A percentile compares a stretch with the other conserved stretches of the same genome.
Conservation (phyloP, 2,113 vertebrate genomes). For the Syngnathoides biaculeatus region DNA sequence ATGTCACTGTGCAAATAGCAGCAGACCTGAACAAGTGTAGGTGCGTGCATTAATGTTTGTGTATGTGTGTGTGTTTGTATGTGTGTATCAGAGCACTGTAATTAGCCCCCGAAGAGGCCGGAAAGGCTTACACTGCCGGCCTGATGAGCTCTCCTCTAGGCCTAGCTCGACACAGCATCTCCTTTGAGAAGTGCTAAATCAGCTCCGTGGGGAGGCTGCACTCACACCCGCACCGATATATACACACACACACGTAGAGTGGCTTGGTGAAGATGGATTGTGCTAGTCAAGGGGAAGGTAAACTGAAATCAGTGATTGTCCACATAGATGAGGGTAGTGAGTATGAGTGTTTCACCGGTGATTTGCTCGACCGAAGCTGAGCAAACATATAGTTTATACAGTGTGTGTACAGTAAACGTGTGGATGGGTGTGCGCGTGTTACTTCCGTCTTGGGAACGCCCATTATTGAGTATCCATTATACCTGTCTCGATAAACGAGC, state of each 20-base stretch:
- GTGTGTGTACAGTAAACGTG: neutral
- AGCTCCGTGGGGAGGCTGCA: slow-evolving; percentile 51
- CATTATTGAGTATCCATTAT: slow-evolving; percentile 37
- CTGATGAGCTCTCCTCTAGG: slow-evolving; percentile 36
- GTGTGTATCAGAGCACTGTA: slow-evolving; percentile 32
- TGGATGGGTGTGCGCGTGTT: neutral
- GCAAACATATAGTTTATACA: neutral
- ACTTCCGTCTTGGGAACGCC: neutral
- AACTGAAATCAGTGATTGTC: slow-evolving; percentile 54
- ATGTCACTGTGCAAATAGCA: neutral
- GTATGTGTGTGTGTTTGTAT: neutral
- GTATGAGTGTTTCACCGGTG: slow-evolving; percentile 14
- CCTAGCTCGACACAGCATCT: slow-evolving; percentile 35
- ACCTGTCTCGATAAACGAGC: slow-evolving; percentile 30
- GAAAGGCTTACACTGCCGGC: slow-evolving; percentile 19
- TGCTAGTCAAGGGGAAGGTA: slow-evolving; percentile 46
- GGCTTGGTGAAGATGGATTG: slow-evolving; percentile 48
- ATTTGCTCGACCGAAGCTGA: slow-evolving; percentile 8
- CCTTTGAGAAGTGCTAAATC: slow-evolving; percentile 59
- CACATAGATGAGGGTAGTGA: slow-evolving; percentile 21
- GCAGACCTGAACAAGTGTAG: neutral
- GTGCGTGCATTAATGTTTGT: slow-evolving; percentile 4
- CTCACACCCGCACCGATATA: slow-evolving; percentile 12
- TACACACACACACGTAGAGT: slow-evolving; percentile 16
- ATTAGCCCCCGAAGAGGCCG: slow-evolving; percentile 45